Evolutionary conservation across 2,797 vertebrate species (phyloP).

Genomic region (Taeniopygia guttata): DNA sequence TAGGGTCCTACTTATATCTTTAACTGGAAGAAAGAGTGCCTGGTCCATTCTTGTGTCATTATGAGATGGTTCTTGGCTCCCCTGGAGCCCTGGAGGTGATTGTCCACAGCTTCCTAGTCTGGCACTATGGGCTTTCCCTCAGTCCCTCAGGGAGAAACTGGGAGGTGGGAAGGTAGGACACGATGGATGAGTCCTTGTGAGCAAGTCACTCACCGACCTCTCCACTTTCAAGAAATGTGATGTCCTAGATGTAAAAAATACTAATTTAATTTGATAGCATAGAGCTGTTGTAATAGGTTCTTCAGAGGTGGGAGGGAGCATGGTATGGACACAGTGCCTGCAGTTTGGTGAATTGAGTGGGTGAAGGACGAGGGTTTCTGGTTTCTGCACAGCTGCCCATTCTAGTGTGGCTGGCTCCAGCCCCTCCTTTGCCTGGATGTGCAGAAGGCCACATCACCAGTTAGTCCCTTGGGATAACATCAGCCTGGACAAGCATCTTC

Average conservation of each 20-base stretch:
- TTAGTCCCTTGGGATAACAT: background rate
- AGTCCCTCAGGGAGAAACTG: background rate
- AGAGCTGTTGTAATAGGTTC: background rate
- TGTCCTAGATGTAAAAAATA: background rate
- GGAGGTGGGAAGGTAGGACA: background rate
- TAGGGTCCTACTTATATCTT: background rate
- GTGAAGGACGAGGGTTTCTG: background rate
- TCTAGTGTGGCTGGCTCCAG: accelerated
- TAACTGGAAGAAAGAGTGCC: background rate
- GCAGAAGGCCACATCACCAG: background rate
- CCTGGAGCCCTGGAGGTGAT: background rate
- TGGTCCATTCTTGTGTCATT: background rate
- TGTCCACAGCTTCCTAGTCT: background rate
- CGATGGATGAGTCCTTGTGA: background rate
- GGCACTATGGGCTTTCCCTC: background rate
- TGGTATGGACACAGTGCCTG: background rate
- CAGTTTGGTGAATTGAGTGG: background rate
- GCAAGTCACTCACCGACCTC: background rate
- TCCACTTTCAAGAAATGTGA: background rate
- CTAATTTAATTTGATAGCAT: background rate
- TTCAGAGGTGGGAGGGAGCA: accelerated
- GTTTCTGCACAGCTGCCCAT: background rate
- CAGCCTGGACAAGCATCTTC: background rate
- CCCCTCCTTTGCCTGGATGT: accelerated
- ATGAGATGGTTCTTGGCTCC: background rate